Evolutionary conservation across 2,888 invertebrate genomes (phyloP), one percentile per base, ranked within the genome.

Genomic region (Silvanus unidentatus): DNA sequence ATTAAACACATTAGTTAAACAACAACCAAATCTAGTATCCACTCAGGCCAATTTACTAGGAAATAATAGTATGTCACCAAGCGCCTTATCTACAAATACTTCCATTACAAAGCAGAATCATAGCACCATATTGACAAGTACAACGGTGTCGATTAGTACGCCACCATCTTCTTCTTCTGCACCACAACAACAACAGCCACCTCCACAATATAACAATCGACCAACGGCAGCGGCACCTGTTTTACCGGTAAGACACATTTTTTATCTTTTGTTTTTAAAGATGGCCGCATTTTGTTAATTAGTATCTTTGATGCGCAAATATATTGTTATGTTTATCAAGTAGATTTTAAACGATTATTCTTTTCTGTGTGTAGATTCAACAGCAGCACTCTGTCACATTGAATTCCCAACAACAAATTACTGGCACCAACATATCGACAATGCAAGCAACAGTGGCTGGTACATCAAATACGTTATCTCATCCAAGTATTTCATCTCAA

Each of bases 81-180:
- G 64, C 66, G 65, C 64, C 66, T 65, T 62, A 62, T 53, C 58
- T 49, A 57, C 54, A 46, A 55, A 38, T 34, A 52, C 54, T 54
- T 56, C 58, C 59, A 58, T 58, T 57, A 59, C 51, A 57, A 58
- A 54, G 54, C 57, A 56, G 53, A 57, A 56, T 54, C 49, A 43
- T 46, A 63, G 56, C 54, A 54, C 54, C 50, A 47, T 56, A 48
- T 46, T 54, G 53, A 54, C 57, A 49, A 60, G 57, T 57, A 57
- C 58, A 58, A 57, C 50, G 43, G 46, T 49, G n/a, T n/a, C n/a
- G 22, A 22, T 22, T 22, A 22, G 22, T 22, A 22, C 22, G 8
- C 22, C 22, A 22, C 22, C 22, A 22, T 8, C 22, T 3, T 8
- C 22, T 5, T 22, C 22, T 22, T 22, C 22, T 22, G 22, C 22